Evolutionary conservation across 2,113 vertebrate species (phyloP), one percentile per base, ranked within the genome.

Genomic region (Saguinus imperator): DNA sequence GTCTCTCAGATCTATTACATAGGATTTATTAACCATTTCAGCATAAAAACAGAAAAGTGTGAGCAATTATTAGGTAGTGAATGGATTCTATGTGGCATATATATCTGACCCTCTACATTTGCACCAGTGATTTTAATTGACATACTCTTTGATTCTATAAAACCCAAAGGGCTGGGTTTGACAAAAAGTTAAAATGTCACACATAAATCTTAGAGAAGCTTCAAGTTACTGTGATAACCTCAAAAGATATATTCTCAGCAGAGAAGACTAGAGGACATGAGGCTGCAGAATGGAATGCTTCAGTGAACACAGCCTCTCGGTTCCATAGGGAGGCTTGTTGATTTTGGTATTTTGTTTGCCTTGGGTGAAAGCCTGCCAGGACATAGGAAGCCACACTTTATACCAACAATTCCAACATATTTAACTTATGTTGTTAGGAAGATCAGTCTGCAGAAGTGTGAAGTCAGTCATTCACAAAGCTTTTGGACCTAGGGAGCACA

Each of bases 121-220:
- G 5, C 29, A 45, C 29, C 8, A 37, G 8, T 89, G 18, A 72
- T 50, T 76, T 94, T 75, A 73, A n/a, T 70, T 25, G 7, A 5
- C 8, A 50, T 50, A 0, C 8, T 86, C 7, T 72, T 40, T 82
- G 72, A 80, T 82, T 58, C 43, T 81, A 3, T 91, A 61, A 91
- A 83, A 80, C 66, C 3, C 35, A 35, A 17, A 80, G 11, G 25
- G 43, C 16, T 70, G 8, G 1, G 3, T 90, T 50, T 92, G 32
- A 89, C 43, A 61, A 80, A 87, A 91, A 76, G 10, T 29, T 75
- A 83, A 76, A 76, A 87, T 70, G 77, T 92, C 6, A 61, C 12
- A 57, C 21, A 35, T 52, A 77, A 25, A 18, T 32, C 70, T 70
- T 45, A 77, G 45, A 86, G 82, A 58, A 77, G 27, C 35, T 58